Base-by-base conservation (phyloP, 2,797 vertebrate genomes). In the Anableps anableps region DNA sequence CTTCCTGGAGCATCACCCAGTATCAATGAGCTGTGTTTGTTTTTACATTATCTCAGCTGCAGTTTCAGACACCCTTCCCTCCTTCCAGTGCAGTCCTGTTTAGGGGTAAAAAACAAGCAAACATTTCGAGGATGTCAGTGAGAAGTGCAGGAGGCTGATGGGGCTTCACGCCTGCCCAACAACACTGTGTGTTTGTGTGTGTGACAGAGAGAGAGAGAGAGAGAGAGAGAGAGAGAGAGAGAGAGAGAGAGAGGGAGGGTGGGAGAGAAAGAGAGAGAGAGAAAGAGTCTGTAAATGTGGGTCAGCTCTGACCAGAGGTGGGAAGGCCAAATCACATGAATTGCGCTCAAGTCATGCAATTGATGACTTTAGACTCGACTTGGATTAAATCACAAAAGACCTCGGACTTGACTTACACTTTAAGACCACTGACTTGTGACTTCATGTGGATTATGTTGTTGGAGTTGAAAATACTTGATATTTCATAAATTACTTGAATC, bases 21-120 rank as follows among this genome's bases (percentile, higher is more conserved):
- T 93, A 94, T 95, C 93, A 95, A 86, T 89, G 90, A 90, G 80
- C 84, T 58, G 66, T 92, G 87, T 95, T 95, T 95, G 94, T 93
- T 93, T 95, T 94, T 92, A 93, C 92, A 95, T 92, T 82, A 93
- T 93, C 93, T 94, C 88, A 86, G 85, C 91, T 88, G 91, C 90
- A 80, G 84, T 83, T 92, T 89, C 90, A 92, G 88, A 85, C 88
- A 78, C 78, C 75, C 77, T 23, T 23, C 64, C 88, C 34, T 51
- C 14, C 36, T 85, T 88, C 93, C 88, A 91, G 55, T 80, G 77
- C 81, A 31, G 74, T 64, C 88, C 79, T 85, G 88, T 91, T 90
- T 91, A 72, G 87, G 87, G 80, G 86, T 41, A 41, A 68, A 91
- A 92, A 94, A 94, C 92, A 92, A 93, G 88, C 89, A 92, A 91